Conservation (phyloP, 2,888 invertebrate genomes). For the Stratiomys singularior region DNA sequence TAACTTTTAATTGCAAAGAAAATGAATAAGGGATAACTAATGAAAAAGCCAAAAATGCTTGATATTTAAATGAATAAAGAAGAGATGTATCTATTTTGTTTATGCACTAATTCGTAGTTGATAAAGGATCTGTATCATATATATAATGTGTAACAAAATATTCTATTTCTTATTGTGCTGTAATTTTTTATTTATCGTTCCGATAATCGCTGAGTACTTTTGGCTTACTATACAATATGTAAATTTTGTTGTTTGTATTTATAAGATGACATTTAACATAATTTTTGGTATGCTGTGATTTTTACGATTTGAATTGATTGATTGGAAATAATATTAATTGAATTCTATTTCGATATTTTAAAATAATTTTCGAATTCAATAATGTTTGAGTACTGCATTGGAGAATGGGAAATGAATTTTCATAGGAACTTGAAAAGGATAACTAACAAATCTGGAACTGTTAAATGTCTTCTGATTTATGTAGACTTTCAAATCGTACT, state of each 20-base stretch:
- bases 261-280: neutral
- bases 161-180: neutral
- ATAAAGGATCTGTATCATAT: neutral
- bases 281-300: neutral
- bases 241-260: conserved; percentile 13
- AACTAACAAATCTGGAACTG: too few species aligned
- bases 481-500: too few species aligned
- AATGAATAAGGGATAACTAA: neutral
- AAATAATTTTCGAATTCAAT: too few species aligned
- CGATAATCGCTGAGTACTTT: neutral
- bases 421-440: too few species aligned
- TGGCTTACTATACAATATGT: neutral
- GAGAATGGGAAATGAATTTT: too few species aligned
- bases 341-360: too few species aligned
- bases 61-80: neutral
- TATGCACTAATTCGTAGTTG: conserved; percentile 33
- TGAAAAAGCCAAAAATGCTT: too few species aligned
- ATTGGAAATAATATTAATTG: too few species aligned
- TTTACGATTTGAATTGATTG: neutral
- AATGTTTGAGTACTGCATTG: too few species aligned
- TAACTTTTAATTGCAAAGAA: neutral
- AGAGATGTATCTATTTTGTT: conserved; percentile 46
- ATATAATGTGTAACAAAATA: conserved; percentile 10
- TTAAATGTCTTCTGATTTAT: too few species aligned
- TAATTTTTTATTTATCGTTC: neutral